Evolutionary conservation across 1,140 invertebrate species (phyloP).

Genomic region (Platyura marginata): DNA sequence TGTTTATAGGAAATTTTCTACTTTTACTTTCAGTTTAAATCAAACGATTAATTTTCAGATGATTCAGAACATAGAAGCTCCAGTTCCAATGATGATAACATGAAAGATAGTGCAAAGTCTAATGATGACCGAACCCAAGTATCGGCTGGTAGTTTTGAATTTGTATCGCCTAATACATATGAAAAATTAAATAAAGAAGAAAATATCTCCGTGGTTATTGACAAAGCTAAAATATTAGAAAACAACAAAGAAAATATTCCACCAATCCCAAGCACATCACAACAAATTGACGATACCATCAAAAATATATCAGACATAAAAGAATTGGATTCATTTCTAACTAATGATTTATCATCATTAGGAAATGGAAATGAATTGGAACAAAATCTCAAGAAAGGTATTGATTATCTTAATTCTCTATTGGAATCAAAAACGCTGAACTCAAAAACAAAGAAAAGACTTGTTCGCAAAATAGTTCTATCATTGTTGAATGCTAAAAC

Average conservation of each 20-base stretch:
- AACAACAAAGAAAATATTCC: background rate
- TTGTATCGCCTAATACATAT: background rate
- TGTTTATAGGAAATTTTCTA: no score
- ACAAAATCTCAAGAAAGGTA: background rate
- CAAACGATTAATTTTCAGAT: no score
- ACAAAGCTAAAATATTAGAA: no score
- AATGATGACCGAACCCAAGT: background rate
- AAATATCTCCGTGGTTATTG: background rate
- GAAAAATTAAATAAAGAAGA: background rate
- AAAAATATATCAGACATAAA: background rate
- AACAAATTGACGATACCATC: background rate
- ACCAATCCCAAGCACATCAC: background rate
- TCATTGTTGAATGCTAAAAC: background rate
- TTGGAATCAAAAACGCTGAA: background rate
- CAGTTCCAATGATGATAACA: no score
- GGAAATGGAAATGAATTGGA: no score
- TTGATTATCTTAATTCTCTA: background rate
- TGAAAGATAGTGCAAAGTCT: background rate
- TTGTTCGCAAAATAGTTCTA: background rate
- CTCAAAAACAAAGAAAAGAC: background rate
- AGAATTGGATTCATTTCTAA: no score
- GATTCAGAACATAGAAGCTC: no score
- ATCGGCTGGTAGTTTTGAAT: background rate
- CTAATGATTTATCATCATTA: background rate
- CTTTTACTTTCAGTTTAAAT: no score